phyloP scores from a whole-genome alignment of 1,140 invertebrate genomes.

The Pygmarrhopalites habei region DNA sequence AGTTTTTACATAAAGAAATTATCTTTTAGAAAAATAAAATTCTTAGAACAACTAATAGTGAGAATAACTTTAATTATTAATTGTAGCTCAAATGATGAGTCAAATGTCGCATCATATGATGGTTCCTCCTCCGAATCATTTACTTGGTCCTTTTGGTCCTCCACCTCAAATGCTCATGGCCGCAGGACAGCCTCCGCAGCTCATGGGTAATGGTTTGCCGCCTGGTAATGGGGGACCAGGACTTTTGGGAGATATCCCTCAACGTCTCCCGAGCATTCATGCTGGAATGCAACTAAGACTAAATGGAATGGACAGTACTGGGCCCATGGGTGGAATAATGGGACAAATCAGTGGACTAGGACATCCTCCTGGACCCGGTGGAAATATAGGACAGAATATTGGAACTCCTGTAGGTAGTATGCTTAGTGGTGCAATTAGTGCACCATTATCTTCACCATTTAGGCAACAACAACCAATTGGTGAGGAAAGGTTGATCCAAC shows the following conservation, averaged over 20 bases:
- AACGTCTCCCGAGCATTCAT: not conserved
- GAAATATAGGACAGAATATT: not conserved
- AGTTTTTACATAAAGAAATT: too few relatives aligned
- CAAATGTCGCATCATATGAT: constrained; percentile 34
- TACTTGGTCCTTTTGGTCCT: not conserved
- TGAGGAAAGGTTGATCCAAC: too few relatives aligned
- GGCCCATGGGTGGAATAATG: not conserved
- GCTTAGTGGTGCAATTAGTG: not conserved
- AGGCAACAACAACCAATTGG: too few relatives aligned
- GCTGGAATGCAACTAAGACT: not conserved
- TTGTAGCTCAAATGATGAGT: too few relatives aligned
- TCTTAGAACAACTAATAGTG: too few relatives aligned
- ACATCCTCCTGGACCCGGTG: not conserved
- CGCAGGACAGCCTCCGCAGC: not conserved
- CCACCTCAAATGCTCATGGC: not conserved
- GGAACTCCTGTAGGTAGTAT: not conserved
- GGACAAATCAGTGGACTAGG: not conserved
- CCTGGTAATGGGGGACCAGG: constrained; percentile 17
- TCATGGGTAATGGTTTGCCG: not conserved
- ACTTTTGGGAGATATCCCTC: constrained; percentile 34
- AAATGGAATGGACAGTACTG: not conserved
- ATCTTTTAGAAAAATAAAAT: too few relatives aligned
- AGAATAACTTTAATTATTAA: too few relatives aligned
- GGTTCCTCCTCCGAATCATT: not conserved
- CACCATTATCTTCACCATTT: not conserved